Evolutionary conservation across 2,888 invertebrate genomes (phyloP).

Genomic region (Dasypogon diadema): DNA sequence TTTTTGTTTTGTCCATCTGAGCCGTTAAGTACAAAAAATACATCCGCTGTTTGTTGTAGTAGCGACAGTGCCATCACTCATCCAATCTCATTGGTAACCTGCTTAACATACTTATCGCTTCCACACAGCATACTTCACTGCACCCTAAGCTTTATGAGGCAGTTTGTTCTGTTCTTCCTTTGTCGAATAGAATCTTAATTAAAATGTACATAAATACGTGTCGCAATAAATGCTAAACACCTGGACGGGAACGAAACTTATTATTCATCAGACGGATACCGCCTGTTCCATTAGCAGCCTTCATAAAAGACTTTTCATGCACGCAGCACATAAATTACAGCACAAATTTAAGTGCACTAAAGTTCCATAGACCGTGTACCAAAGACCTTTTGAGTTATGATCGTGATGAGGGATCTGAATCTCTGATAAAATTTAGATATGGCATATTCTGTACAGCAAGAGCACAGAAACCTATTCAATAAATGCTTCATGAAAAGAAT

Average conservation of each 20-base stretch:
- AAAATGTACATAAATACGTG: slow-evolving; percentile 29
- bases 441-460: background rate
- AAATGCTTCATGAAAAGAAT: no score
- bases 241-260: slow-evolving; percentile 30
- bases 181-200: slow-evolving; percentile 20
- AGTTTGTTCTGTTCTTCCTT: background rate
- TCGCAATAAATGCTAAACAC: slow-evolving; percentile 31
- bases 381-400: slow-evolving; percentile 27
- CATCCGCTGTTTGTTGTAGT: slow-evolving; percentile 1
- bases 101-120: slow-evolving; percentile 23
- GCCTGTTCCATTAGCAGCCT: slow-evolving; percentile 34
- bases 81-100: slow-evolving; percentile 26
- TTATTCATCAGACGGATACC: slow-evolving; percentile 11
- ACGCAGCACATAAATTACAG: slow-evolving; percentile 26
- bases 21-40: background rate
- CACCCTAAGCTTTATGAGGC: slow-evolving; percentile 30
- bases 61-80: no score
- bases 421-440: slow-evolving; percentile 17
- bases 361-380: background rate
- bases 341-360: background rate
- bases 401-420: slow-evolving; percentile 33
- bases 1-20: background rate
- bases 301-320: slow-evolving; percentile 29
- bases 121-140: slow-evolving; percentile 8
- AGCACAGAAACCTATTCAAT: no score